Conservation (phyloP, 2,888 invertebrate genomes). For the Pseudoips prasinana region DNA sequence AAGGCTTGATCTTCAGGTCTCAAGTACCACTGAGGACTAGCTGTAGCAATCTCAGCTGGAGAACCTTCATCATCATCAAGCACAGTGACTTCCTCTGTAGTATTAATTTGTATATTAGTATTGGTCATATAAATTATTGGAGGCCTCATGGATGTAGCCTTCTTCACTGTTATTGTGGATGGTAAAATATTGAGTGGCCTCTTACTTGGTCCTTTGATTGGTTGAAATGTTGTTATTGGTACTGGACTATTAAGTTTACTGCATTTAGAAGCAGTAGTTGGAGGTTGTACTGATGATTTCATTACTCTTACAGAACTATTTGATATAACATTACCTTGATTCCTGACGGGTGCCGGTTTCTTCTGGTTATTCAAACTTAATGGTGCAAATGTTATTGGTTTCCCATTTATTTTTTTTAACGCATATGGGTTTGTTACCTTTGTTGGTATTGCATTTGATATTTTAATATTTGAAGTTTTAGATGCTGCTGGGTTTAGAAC, state of each 20-base stretch:
- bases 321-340: too few species aligned
- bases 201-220: slow-evolving; percentile 29
- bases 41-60: slow-evolving; percentile 11
- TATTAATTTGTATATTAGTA: neutral
- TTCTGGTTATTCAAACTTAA: too few species aligned
- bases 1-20: slow-evolving; percentile 60
- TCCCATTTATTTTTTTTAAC: slow-evolving; percentile 4
- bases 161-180: slow-evolving; percentile 58
- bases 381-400: neutral
- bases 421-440: neutral
- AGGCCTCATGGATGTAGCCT: slow-evolving; percentile 23
- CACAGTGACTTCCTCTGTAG: slow-evolving; percentile 38
- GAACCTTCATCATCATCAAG: slow-evolving; percentile 63
- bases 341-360: too few species aligned
- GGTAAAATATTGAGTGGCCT: slow-evolving; percentile 46
- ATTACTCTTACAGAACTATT: too few species aligned
- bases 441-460: too few species aligned
- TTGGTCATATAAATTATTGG: slow-evolving; percentile 24
- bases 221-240: neutral
- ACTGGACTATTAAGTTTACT: too few species aligned
- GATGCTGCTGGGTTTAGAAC: slow-evolving; percentile 18
- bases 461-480: too few species aligned
- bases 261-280: too few species aligned
- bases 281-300: too few species aligned
- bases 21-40: slow-evolving; percentile 65